phyloP scores from a whole-genome alignment of 1,140 invertebrate genomes.

The Wiebesia pumilae region DNA sequence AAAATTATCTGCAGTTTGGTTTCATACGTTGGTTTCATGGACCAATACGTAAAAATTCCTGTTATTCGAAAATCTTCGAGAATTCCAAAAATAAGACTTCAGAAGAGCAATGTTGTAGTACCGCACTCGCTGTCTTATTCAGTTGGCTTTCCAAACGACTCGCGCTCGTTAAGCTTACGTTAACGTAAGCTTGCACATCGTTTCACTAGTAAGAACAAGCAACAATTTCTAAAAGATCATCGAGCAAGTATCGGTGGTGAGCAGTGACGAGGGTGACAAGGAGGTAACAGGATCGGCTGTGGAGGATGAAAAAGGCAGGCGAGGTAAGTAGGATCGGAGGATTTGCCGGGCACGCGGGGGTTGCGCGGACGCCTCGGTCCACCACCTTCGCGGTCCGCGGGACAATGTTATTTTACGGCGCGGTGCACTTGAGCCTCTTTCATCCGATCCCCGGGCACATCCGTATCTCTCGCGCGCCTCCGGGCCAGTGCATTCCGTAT shows the following conservation, averaged over 20 bases:
- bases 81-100: neutral
- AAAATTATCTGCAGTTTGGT: neutral
- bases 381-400: constrained; percentile 64
- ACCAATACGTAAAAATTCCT: constrained; percentile 7
- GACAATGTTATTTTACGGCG: constrained; percentile 76
- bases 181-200: too few species aligned
- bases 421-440: constrained; percentile 75
- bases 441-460: constrained; percentile 64
- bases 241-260: too few species aligned
- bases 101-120: neutral
- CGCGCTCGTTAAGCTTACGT: too few species aligned
- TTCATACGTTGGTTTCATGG: neutral
- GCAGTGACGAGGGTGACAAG: too few species aligned
- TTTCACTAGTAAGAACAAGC: too few species aligned
- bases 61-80: neutral
- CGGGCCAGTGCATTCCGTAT: constrained; percentile 61
- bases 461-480: constrained; percentile 52
- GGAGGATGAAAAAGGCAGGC: neutral
- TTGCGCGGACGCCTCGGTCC: constrained; percentile 3
- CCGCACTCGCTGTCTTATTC: neutral
- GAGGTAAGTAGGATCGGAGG: neutral
- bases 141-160: too few species aligned
- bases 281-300: too few species aligned
- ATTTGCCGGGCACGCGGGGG: constrained; percentile 4
- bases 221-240: too few species aligned